phyloP scores from a whole-genome alignment of 2,888 invertebrate species.

The Arrhopalites spinosus region DNA sequence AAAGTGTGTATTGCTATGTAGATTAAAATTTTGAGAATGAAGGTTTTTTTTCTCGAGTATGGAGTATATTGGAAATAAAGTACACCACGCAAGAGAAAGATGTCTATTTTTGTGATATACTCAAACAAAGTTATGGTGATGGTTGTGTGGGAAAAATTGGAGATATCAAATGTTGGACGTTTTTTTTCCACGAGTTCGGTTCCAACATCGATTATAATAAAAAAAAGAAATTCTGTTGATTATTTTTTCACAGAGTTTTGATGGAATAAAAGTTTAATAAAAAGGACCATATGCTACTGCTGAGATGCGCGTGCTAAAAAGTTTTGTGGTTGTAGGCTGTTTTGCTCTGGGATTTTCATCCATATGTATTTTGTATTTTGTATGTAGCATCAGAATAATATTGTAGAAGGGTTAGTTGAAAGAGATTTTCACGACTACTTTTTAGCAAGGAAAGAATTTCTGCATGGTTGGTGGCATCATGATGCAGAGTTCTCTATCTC shows the following conservation, averaged over 20 bases:
- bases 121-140: background rate
- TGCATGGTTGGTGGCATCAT: background rate
- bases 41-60: no score
- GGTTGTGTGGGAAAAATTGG: background rate
- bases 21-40: no score
- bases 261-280: slow-evolving; percentile 11
- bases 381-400: no score
- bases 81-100: background rate
- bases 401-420: no score
- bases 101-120: background rate
- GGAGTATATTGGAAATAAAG: no score
- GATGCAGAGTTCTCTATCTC: background rate
- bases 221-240: slow-evolving; percentile 10
- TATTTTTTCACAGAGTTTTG: slow-evolving; percentile 17
- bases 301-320: no score
- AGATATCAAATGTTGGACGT: background rate
- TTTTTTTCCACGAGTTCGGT: background rate
- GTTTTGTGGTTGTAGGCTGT: no score
- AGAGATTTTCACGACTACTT: no score
- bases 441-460: slow-evolving; percentile 1
- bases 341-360: no score
- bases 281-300: slow-evolving; percentile 3
- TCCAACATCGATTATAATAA: background rate
- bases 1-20: no score
- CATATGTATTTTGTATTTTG: no score